Base-by-base conservation (phyloP, 2,888 invertebrate species). In the Dusona sp. region DNA sequence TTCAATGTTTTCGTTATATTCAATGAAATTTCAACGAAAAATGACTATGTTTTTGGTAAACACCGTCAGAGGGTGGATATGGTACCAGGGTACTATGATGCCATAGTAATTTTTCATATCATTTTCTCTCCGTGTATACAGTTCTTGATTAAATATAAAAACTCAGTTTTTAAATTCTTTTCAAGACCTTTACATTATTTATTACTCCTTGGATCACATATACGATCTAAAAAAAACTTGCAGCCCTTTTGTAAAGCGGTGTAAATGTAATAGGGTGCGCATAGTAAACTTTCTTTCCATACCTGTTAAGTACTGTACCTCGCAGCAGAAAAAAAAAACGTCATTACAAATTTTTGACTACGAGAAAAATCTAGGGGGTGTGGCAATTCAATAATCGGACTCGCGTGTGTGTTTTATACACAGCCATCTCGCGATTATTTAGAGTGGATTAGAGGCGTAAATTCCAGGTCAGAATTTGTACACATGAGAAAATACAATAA, bases 271-370 rank as follows among this genome's bases (percentile, higher is more conserved):
- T 22, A n/a, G n/a, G n/a, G n/a, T 42, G 42, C 42, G 11, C 22
- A n/a, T 25, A 29, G 16, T 6, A 61, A 29, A 61, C 4, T 42
- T 42, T 19, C 45, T 42, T 68, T 45, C 2, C 36, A 38, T 67
- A 67, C 65, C 36, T 67, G 65, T 67, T 29, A 3, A 67, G 38
- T n/a, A 8, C 38, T 67, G 38, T n/a, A 9, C n/a, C 22, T 67
- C 13, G 65, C 65, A 67, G 65, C 65, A 67, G 38, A n/a, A 64
- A 67, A 38, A 64, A 38, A 64, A 64, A 9, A 9, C 8, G 38
- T 13, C 25, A 61, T 61, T 57, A 57, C 13, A 2, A 57, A 57
- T 57, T 25, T 57, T 57, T 25, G 22, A 57, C 13, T 25, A 57
- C 13, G 22, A 29, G 13, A 29, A 54, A 29, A 57, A 57, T 57